phyloP scores from a whole-genome alignment of 2,888 invertebrate genomes.

The Heteromurus nitidus region DNA sequence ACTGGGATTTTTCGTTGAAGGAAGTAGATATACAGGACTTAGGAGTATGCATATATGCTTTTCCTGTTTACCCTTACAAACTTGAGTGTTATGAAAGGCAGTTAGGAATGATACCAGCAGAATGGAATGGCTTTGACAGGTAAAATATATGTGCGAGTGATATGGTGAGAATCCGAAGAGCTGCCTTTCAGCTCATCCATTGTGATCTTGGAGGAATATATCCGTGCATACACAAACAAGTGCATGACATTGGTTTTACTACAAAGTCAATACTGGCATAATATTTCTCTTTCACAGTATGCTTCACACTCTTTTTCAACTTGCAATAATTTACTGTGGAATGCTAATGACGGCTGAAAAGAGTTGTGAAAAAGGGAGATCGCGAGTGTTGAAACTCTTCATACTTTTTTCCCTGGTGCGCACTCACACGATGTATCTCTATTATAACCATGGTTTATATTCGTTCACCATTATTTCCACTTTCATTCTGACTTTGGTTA shows the following conservation, averaged over 20 bases:
- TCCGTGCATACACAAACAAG: not conserved
- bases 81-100: too few species aligned
- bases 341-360: conserved; percentile 73
- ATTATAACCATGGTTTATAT: not conserved
- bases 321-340: conserved; percentile 70
- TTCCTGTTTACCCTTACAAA: too few species aligned
- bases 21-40: too few species aligned
- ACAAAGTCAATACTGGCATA: not conserved
- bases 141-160: conserved; percentile 21
- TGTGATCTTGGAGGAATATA: not conserved
- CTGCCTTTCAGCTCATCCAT: conserved; percentile 7
- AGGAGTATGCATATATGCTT: too few species aligned
- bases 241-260: not conserved
- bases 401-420: not conserved
- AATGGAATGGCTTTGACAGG: conserved; percentile 35
- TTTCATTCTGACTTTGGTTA: too few species aligned
- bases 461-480: not conserved
- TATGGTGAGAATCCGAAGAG: conserved; percentile 6
- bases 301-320: conserved; percentile 6
- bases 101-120: not conserved
- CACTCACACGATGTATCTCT: too few species aligned
- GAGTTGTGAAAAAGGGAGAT: conserved; percentile 38
- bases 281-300: conserved; percentile 26
- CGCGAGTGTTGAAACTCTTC: not conserved
- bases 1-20: too few species aligned